Conservation (phyloP, 2,113 vertebrate species). For the Poicephalus gulielmi region DNA sequence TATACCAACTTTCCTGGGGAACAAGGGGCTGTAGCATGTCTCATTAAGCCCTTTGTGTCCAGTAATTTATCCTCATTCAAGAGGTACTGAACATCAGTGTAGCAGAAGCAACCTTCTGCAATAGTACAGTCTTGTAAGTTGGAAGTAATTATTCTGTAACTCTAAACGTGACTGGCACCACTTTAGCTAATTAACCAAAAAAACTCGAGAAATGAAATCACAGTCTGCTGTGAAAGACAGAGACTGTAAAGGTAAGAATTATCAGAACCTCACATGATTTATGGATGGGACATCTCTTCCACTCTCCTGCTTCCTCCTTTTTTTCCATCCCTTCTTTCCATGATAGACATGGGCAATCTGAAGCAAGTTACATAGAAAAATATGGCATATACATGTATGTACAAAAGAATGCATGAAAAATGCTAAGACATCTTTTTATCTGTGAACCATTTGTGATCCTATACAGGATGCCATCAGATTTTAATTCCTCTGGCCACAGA, state of each 20-base stretch:
- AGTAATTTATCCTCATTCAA: constrained; percentile 6
- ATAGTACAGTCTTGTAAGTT: not conserved
- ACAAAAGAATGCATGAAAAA: not conserved
- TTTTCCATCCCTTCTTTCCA: not conserved
- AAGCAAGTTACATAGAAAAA: not conserved
- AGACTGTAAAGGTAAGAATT: not conserved
- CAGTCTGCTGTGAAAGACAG: not conserved
- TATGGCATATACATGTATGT: not conserved
- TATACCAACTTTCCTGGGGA: not conserved
- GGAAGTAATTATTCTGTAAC: not conserved
- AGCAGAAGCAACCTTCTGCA: not conserved
- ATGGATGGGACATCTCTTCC: not conserved
- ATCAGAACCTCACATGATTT: not conserved
- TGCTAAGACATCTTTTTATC: not conserved
- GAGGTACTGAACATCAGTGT: not conserved
- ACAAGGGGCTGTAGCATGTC: not conserved
- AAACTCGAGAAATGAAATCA: not conserved
- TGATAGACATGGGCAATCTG: not conserved
- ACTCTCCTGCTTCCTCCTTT: not conserved
- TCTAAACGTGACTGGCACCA: not conserved
- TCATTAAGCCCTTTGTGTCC: not conserved
- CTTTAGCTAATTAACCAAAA: not conserved
- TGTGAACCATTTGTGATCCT: not conserved
- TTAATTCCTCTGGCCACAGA: fast-evolving
- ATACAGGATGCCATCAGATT: not conserved